Conservation (phyloP, 2,888 invertebrate genomes). For the Cenopis cana region DNA sequence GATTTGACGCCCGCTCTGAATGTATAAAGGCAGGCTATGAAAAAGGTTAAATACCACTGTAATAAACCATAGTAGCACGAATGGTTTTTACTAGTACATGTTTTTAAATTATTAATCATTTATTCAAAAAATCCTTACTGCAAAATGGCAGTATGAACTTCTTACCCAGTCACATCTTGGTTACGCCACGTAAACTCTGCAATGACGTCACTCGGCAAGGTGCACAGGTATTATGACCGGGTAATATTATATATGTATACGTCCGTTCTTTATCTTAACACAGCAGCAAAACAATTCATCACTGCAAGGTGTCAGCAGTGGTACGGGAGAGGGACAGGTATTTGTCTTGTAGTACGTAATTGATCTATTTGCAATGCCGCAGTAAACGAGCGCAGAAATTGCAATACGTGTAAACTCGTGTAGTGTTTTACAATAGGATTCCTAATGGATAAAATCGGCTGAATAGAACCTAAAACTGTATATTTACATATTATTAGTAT, state of each 20-base stretch:
- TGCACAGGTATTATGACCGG: too few relatives aligned
- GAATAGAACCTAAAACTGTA: not conserved
- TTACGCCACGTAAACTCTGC: too few relatives aligned
- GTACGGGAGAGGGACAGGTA: constrained; percentile 8
- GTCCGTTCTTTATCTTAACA: constrained; percentile 63
- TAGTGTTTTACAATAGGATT: not conserved
- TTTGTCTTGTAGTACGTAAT: constrained; percentile 29
- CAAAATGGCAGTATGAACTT: too few relatives aligned
- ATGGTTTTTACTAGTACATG: too few relatives aligned
- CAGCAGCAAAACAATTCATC: constrained; percentile 65
- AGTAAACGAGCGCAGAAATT: not conserved
- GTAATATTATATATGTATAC: constrained; percentile 35
- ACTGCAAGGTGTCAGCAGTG: constrained; percentile 53
- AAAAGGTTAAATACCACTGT: too few relatives aligned
- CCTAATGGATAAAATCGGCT: not conserved
- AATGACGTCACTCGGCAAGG: too few relatives aligned
- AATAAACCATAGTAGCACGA: too few relatives aligned
- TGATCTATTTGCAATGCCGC: constrained; percentile 29
- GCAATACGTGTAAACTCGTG: not conserved
- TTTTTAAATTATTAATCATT: too few relatives aligned
- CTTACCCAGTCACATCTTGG: too few relatives aligned
- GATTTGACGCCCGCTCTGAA: too few relatives aligned
- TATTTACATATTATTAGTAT: not conserved
- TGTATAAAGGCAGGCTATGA: too few relatives aligned
- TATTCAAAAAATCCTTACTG: too few relatives aligned